These are phyloP conservation scores for Teinopalpus imperialis DNA, from an alignment of 2,888 invertebrate species.

Conservation along the genomic window DNA sequence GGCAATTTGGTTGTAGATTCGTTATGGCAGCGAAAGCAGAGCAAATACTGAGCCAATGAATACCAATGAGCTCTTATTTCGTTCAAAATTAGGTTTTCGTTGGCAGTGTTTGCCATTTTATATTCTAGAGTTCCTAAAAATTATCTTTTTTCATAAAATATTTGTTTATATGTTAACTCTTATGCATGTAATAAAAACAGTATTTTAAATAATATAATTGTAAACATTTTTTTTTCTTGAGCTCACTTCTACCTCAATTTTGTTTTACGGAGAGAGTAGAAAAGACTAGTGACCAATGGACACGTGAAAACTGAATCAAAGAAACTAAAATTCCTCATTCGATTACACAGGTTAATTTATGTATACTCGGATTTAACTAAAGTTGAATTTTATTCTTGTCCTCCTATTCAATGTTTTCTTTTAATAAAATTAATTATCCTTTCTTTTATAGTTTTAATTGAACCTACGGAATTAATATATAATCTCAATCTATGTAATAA, in stretches of 20 bases:
- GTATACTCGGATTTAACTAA: slow-evolving; percentile 1
- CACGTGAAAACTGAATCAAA: background rate
- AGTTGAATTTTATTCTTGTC: slow-evolving; percentile 14
- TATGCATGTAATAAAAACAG: background rate
- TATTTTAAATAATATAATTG: background rate
- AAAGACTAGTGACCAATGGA: slow-evolving; percentile 50
- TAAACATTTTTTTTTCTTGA: background rate
- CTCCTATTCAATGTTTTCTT: slow-evolving; percentile 16
- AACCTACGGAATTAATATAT: too few species aligned
- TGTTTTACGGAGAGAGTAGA: slow-evolving; percentile 56
- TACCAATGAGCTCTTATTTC: slow-evolving; percentile 1
- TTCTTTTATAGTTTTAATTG: background rate
- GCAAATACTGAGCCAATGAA: slow-evolving; percentile 8
- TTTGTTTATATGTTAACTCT: background rate
- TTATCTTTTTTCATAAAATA: background rate
- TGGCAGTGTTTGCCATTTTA: slow-evolving; percentile 1
- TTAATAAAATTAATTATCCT: slow-evolving; percentile 21
- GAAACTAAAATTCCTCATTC: background rate
- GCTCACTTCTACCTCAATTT: background rate
- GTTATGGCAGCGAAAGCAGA: slow-evolving; percentile 19
- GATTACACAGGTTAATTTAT: background rate
- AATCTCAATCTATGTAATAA: too few species aligned
- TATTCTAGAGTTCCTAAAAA: slow-evolving; percentile 4
- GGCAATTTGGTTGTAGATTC: slow-evolving; percentile 32
- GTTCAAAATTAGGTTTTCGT: slow-evolving; percentile 1